Percentiles rank a stretch among this genome's conserved stretches.
These are phyloP conservation scores for Paraplagusia blochii DNA, from an alignment of 2,113 vertebrate species.

Conservation along the genomic window DNA sequence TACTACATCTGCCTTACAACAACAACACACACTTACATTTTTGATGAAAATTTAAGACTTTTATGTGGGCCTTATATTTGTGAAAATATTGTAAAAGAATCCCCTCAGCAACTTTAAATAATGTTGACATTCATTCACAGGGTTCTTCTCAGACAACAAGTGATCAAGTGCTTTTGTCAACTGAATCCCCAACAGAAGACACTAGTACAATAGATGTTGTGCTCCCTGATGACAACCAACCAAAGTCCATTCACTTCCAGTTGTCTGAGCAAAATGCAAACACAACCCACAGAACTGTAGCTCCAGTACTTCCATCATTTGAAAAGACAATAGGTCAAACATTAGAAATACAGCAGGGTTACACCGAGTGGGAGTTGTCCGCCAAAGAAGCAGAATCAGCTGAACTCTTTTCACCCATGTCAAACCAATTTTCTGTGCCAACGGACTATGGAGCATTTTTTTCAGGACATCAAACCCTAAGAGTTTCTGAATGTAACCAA, in stretches of 20 bases:
- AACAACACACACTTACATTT: too few relatives aligned
- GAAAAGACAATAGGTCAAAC: background rate
- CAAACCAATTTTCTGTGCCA: slow-evolving; percentile 44
- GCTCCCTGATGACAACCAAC: slow-evolving; percentile 15
- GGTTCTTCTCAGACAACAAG: slow-evolving; percentile 35
- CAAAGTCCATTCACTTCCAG: slow-evolving; percentile 29
- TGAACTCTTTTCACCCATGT: slow-evolving; percentile 44
- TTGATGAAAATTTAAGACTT: too few relatives aligned
- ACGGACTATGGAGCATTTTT: slow-evolving; percentile 48
- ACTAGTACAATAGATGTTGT: background rate
- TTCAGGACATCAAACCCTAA: slow-evolving; percentile 41
- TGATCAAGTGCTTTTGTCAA: slow-evolving; percentile 1
- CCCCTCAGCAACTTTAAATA: slow-evolving; percentile 22
- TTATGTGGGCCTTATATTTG: too few relatives aligned
- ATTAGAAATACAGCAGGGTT: background rate
- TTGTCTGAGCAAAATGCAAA: slow-evolving; percentile 38
- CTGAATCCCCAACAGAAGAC: slow-evolving; percentile 1
- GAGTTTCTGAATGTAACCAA: slow-evolving; percentile 34
- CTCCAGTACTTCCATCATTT: slow-evolving; percentile 42
- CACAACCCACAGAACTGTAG: slow-evolving; percentile 63
- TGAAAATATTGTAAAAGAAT: too few relatives aligned
- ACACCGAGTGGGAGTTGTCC: slow-evolving; percentile 12
- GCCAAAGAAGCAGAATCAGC: slow-evolving; percentile 9
- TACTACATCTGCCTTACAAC: too few relatives aligned
- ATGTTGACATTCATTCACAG: slow-evolving; percentile 64